Conservation (phyloP, 2,888 invertebrate genomes). For the Tachystola acroxantha region DNA sequence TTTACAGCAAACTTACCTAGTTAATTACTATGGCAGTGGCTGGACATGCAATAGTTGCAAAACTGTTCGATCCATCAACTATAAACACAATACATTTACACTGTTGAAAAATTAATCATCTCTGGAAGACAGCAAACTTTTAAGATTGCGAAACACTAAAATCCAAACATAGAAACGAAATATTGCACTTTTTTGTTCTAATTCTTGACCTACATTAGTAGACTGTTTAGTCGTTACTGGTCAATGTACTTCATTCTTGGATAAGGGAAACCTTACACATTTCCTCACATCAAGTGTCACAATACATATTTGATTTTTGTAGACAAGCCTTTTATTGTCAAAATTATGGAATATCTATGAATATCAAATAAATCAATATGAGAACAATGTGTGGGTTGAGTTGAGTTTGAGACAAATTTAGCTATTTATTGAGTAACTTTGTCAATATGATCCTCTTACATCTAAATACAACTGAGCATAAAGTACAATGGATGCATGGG, state of each 20-base stretch:
- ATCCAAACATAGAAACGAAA: conserved; percentile 17
- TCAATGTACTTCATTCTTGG: too few species aligned
- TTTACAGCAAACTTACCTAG: conserved; percentile 34
- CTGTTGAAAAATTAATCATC: conserved; percentile 13
- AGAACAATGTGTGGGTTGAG: too few species aligned
- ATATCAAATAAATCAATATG: too few species aligned
- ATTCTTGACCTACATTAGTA: too few species aligned
- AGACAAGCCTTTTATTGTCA: too few species aligned
- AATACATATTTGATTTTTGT: too few species aligned
- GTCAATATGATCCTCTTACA: conserved; percentile 26
- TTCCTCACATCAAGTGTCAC: too few species aligned
- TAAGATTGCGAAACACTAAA: conserved; percentile 27
- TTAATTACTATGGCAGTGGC: conserved; percentile 61
- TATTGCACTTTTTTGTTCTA: too few species aligned
- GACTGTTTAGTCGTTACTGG: too few species aligned
- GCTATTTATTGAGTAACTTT: neutral
- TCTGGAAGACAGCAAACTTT: conserved; percentile 20
- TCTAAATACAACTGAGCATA: conserved; percentile 73
- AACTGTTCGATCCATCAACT: conserved; percentile 10
- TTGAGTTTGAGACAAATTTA: neutral
- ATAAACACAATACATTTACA: conserved; percentile 2
- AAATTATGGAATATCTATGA: too few species aligned
- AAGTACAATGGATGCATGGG: conserved; percentile 55
- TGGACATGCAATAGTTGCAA: conserved; percentile 28
- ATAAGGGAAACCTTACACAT: too few species aligned